Evolutionary conservation across 2,113 vertebrate species (phyloP), one percentile per base, ranked within the genome.

Genomic region (Periophthalmus modestus): DNA sequence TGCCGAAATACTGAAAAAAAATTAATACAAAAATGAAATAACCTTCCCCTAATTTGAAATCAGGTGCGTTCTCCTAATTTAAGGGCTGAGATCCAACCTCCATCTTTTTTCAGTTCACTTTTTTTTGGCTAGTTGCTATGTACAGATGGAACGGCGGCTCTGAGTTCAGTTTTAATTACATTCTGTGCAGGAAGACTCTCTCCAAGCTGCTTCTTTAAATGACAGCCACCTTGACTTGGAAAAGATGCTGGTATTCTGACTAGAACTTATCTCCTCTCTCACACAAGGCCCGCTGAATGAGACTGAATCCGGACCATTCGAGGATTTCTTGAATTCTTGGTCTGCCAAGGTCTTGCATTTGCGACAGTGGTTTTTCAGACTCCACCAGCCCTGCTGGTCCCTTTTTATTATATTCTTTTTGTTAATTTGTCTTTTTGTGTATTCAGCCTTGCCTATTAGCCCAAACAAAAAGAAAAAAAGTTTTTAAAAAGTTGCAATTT

Each of bases 151-250:
- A 39, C 18, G 10, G 61, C 61, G 39, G 62, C 33, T 59, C 62
- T 3, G 62, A 65, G 62, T 39, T 65, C 62, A 39, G 18, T 65
- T 65, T 65, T 65, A 65, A 65, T 65, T 65, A 65, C 62, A 65
- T 65, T 65, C 62, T 65, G 62, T 21, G 36, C 62, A 39, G 19
- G 62, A 65, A 39, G 62, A 34, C 34, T 65, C 34, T 65, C 62
- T 65, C 34, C 62, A 65, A 65, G 62, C 62, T 65, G 62, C 43
- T 65, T 21, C 62, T 65, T 65, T 65, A 65, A 65, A 43, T 65
- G 62, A 65, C 62, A 65, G 62, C 34, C 62, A 65, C 62, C 62
- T 65, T 65, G 36, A 39, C 62, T 65, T 65, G 34, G 34, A 65
- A 65, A 65, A 65, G 34, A 39, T n/a, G 10, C 18, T 9, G 4